phyloP scores from a whole-genome alignment of 1,140 invertebrate genomes.

The Ips typographus region DNA sequence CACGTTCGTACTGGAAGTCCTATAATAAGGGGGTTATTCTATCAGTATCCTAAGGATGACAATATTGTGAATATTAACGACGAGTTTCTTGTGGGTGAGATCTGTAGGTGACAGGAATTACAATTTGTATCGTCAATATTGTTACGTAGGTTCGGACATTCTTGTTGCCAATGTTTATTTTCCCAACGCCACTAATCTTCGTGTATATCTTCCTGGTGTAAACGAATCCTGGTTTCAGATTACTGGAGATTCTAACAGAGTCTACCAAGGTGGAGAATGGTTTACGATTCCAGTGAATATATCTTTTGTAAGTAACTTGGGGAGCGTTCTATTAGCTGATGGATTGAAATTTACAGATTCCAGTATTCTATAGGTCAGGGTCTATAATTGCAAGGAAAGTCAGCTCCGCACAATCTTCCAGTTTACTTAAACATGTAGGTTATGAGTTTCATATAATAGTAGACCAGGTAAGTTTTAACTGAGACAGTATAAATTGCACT shows the following conservation, averaged over 20 bases:
- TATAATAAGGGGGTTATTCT: slow-evolving; percentile 86
- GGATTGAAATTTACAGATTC: slow-evolving; percentile 65
- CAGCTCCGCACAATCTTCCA: slow-evolving; percentile 51
- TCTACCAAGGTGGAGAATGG: slow-evolving; percentile 58
- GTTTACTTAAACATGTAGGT: slow-evolving; percentile 47
- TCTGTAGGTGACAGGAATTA: too few species aligned
- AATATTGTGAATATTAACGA: slow-evolving; percentile 78
- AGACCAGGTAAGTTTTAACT: slow-evolving; percentile 25
- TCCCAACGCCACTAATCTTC: slow-evolving; percentile 70
- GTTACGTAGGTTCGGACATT: slow-evolving; percentile 66
- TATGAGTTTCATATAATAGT: slow-evolving; percentile 31
- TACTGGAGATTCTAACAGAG: slow-evolving; percentile 59
- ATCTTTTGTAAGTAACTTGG: slow-evolving; percentile 58
- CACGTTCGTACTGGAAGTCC: slow-evolving; percentile 77
- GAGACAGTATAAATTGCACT: background rate
- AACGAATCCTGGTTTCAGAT: slow-evolving; percentile 87
- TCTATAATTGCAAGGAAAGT: slow-evolving; percentile 89
- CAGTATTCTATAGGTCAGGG: slow-evolving; percentile 91
- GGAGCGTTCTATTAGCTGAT: background rate
- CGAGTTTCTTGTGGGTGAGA: slow-evolving; percentile 75
- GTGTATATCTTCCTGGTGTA: slow-evolving; percentile 85
- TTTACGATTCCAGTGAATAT: slow-evolving; percentile 66
- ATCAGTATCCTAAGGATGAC: slow-evolving; percentile 82
- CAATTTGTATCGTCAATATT: too few species aligned
- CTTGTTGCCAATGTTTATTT: slow-evolving; percentile 85